Base-by-base conservation (phyloP, 2,797 vertebrate species). In the Tamandua tetradactyla region DNA sequence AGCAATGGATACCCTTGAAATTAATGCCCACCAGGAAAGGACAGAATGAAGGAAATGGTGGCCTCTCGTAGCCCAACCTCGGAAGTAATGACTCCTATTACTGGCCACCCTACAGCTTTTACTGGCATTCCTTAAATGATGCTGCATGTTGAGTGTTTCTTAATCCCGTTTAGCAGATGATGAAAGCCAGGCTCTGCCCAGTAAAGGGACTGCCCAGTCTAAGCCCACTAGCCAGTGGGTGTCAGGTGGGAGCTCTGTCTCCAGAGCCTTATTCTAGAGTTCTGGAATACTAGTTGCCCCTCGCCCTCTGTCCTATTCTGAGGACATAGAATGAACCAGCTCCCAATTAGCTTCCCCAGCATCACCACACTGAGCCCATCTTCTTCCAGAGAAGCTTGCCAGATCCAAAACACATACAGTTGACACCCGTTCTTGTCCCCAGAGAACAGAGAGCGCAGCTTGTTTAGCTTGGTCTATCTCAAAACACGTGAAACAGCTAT, bases 351-450 rank as follows among this genome's bases (percentile, higher is more conserved):
- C 10, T 83, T 68, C 27, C 32, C 3, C 3, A 0, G 61, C 22
- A 7, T 12, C 3, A 8, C 35, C 12, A 10, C 23, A 8, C 61
- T 42, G 40, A 78, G 44, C 10, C 37, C 11, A 0, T 7, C 61
- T 71, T 81, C 25, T 79, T 69, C 27, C 15, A 3, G 18, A 89
- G 42, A 47, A 52, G 30, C 2, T 23, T 11, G 40, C 10, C 0
- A 23, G 37, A 13, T 5, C 52, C 40, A 2, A 55, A 20, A 8
- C 1, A 49, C 42, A 22, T 64, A 13, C 30, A 4, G 8, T 23
- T 0, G 0, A 0, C 0, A 0, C 32, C 55, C 25, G 4, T 1
- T 35, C 32, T 35, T 0, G 0, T 47, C 15, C 18, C 30, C 20
- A 25, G 85, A 55, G 44, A 35, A 83, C 42, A 3, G 27, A 22